Base-by-base conservation (phyloP, 2,888 invertebrate genomes). In the Leistus spinibarbis region DNA sequence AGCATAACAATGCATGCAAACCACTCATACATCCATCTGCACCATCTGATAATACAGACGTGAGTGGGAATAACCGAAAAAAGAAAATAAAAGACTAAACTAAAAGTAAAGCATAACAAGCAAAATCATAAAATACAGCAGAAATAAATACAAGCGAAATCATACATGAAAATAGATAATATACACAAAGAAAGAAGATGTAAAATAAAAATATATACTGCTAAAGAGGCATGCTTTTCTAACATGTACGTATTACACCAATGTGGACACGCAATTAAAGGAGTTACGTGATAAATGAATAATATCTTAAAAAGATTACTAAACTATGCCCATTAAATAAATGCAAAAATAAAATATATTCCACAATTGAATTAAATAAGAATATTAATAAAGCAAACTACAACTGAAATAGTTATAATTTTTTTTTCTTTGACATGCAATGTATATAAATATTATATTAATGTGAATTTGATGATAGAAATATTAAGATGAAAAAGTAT, bases 1-100 rank as follows among this genome's bases (percentile, higher is more conserved):
- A 82, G 79, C 83, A 83, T 82, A 85, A 84, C 83, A 84, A 85
- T 80, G 81, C 81, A 83, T 83, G 84, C 83, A 85, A 82, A 85
- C 84, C 84, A 85, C 84, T 85, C 68, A 63, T 54, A 75, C 75
- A 69, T 68, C 69, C 63, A 54, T 40, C 65, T 27, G 40, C 13
- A 40, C 68, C 56, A 23, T 40, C 76, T 72, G 56, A 17, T 68
- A 66, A 20, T 16, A 16, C 77, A 78, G 78, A 77, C 66, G 40
- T 40, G 40, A 40, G 40, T 10, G 13, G 40, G 40, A 10, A 40
- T 13, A 40, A 7, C 40, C 10, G 13, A 40, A 40, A 40, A 40
- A 40, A 40, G 13, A 10, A 40, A 40, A 40, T 40, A 40, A 40
- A 40, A 40, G 40, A 40, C 40, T 40, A 78, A 77, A 77, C 73